These are phyloP conservation scores for Liodrosophila aerea DNA, from an alignment of 2,888 invertebrate species.

Conservation along the genomic window DNA sequence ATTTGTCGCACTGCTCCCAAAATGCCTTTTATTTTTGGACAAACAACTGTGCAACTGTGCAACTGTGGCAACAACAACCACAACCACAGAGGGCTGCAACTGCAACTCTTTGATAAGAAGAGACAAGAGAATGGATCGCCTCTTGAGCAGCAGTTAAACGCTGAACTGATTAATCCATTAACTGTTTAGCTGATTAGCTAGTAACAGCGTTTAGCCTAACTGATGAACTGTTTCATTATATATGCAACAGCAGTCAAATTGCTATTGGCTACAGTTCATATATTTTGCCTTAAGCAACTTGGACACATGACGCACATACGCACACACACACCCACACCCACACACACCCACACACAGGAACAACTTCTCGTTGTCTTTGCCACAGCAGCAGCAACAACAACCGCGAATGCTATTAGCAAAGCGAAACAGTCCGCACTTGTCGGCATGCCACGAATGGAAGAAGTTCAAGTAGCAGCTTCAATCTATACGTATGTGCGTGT, in stretches of 20 bases:
- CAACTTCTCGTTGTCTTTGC: constrained; percentile 37
- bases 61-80: constrained; percentile 8
- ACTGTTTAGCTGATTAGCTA: background rate
- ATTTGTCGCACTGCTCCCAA: constrained; percentile 71
- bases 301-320: background rate
- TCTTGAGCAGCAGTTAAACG: no score
- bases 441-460: constrained; percentile 30
- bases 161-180: constrained; percentile 2
- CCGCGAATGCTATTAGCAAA: constrained; percentile 33
- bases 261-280: constrained; percentile 20
- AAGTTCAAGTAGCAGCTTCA: constrained; percentile 24
- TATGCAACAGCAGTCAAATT: background rate
- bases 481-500: constrained; percentile 1
- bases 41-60: constrained; percentile 30
- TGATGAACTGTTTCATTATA: background rate
- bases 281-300: constrained; percentile 41
- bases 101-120: constrained; percentile 10
- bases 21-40: constrained; percentile 73
- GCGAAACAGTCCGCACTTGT: constrained; percentile 51
- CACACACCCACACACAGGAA: constrained; percentile 7
- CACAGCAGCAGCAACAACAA: constrained; percentile 12
- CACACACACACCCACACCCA: background rate
- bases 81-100: background rate
- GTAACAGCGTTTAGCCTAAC: constrained; percentile 8
- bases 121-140: background rate